A percentile compares a stretch with the other conserved stretches of the same genome.
These are phyloP conservation scores for Drosophila pruinosa DNA, from an alignment of 1,140 invertebrate genomes.

Conservation along the genomic window DNA sequence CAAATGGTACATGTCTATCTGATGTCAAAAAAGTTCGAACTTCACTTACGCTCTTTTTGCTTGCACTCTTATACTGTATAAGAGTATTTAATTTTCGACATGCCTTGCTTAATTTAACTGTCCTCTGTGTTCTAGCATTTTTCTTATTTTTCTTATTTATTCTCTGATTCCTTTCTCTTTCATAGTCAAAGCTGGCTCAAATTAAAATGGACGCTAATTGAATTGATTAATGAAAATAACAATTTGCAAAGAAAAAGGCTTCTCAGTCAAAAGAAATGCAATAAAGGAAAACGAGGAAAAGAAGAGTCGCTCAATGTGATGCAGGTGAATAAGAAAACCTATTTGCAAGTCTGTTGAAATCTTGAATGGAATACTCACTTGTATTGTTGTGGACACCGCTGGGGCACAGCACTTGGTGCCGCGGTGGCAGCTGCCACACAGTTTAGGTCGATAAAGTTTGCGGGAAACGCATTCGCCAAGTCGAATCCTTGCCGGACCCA, in stretches of 20 bases:
- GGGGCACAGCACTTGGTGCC: conserved; percentile 85
- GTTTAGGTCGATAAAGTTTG: conserved; percentile 86
- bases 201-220: conserved; percentile 55
- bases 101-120: no score
- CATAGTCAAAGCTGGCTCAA: conserved; percentile 29
- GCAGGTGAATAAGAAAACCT: background rate
- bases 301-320: background rate
- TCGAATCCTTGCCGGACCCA: conserved; percentile 84
- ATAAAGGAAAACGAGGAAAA: background rate
- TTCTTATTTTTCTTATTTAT: background rate
- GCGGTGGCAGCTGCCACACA: conserved; percentile 85
- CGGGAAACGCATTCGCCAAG: conserved; percentile 87
- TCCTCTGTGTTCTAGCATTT: background rate
- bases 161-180: background rate
- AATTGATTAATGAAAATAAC: conserved; percentile 53
- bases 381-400: conserved; percentile 85
- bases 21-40: no score
- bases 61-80: no score
- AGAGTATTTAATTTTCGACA: background rate
- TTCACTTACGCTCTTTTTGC: no score
- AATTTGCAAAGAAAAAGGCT: background rate
- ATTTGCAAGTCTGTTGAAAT: background rate
- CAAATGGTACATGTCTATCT: no score
- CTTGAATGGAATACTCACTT: conserved; percentile 77
- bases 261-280: background rate